Base-by-base conservation (phyloP, 2,888 invertebrate genomes). In the Lysandra bellargus region DNA sequence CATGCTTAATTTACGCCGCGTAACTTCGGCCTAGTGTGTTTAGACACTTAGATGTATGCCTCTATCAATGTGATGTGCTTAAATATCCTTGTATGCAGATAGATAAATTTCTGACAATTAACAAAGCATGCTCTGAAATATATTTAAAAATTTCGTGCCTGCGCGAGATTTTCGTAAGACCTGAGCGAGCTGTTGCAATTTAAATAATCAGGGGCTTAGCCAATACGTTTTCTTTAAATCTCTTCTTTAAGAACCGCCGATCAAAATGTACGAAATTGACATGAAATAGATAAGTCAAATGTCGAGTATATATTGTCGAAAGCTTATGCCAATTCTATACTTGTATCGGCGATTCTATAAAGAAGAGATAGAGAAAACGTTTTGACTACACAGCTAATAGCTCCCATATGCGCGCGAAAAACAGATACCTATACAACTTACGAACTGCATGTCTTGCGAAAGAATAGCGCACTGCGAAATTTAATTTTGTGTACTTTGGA, bases 381-480 rank as follows among this genome's bases (percentile, higher is more conserved):
- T 2, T 53, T n/a, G 60, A n/a, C 1, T 0, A 61, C 23, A 23
- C 23, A 23, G 23, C 23, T 23, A 23, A 23, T 23, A 61, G 2
- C n/a, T 7, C 14, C 14, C 9, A 44, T 2, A 44, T 74, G 74
- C 44, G 40, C 12, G 74, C 74, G 74, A 44, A 69, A 69, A 69
- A 14, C 33, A 17, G 69, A 33, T 2, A 23, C 23, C 23, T 23
- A n/a, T 37, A 73, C 1, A 23, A 17, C 2, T n/a, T 40, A 44
- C 44, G 4, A 44, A 44, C 44, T 73, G 40, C 17, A 40, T 44
- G 9, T 44, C 23, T 44, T 44, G 74, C 74, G 74, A 74, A 74
- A 74, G 69, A 37, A 30, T 30, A 30, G n/a, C n/a, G 40, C 74
- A 74, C 7, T 44, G 74, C 74, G 74, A 74, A 44, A n/a, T 74